Evolutionary conservation across 2,113 vertebrate genomes (phyloP), one percentile per base, ranked within the genome.

Genomic region (Podocnemis expansa): DNA sequence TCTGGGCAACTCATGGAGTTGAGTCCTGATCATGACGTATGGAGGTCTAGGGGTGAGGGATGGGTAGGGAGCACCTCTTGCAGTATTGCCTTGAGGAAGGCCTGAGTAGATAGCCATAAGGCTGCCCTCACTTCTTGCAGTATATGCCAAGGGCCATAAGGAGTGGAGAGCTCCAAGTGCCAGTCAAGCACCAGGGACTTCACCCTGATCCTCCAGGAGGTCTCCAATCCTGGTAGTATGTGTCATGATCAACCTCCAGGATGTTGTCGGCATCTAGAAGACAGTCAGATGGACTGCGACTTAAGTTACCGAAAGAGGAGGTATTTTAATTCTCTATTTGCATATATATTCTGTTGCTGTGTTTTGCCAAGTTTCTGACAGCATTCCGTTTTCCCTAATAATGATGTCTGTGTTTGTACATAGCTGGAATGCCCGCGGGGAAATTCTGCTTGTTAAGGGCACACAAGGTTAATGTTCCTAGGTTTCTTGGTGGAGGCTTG

Each of bases 381-480:
- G 67, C 1, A 17, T n/a, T 97, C 95, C 93, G 94, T 93, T 80
- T 92, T 90, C 95, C 84, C 94, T 93, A 89, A 89, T 97, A 97
- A 97, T 94, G 93, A 91, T 81, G 84, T 89, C 78, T 86, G 94
- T 96, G 95, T 94, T 95, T 89, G 81, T 88, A 70, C 24, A 43
- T 10, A 24, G 38, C 38, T 73, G 19, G 80, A 91, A 73, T 58
- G 93, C 91, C 96, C 24, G 38, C n/a, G 8, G 70, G 80, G 82
- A 97, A 96, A 94, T 95, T 84, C 92, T 95, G 82, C 91, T 94
- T 82, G 96, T 95, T 93, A 96, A 97, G 89, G 94, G 94, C 82
- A 88, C 94, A 87, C 0, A 0, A 88, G 88, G 47, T 80, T 96
- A 91, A 80, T 94, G 95, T 95, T 92, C 95, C 94, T 92, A 90